These are phyloP conservation scores for Sorex maritimensis DNA, from an alignment of 2,797 vertebrate species.

Conservation along the genomic window DNA sequence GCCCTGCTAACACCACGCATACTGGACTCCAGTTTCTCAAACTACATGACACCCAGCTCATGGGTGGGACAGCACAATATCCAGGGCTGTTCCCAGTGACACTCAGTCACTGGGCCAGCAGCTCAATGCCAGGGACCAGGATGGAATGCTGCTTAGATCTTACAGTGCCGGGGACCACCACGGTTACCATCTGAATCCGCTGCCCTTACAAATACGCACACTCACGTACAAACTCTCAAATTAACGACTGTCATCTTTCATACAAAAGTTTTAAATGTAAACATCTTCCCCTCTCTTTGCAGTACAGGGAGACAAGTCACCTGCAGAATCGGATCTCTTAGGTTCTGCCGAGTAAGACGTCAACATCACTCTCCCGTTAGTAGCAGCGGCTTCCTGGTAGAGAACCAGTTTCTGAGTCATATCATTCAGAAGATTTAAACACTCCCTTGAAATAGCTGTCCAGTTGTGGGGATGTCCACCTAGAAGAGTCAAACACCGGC, in stretches of 20 bases:
- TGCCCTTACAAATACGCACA: conserved; percentile 45
- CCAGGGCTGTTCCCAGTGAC: no score
- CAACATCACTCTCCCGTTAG: conserved; percentile 94
- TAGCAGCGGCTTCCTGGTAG: conserved; percentile 96
- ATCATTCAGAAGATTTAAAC: conserved; percentile 94
- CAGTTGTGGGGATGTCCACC: conserved; percentile 98
- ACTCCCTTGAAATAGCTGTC: conserved; percentile 96
- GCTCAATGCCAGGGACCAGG: no score
- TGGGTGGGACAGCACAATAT: conserved; percentile 14
- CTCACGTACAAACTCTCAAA: not conserved
- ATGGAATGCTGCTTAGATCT: no score
- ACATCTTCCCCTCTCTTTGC: not conserved
- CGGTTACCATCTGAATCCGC: not conserved
- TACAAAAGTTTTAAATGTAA: conserved; percentile 32
- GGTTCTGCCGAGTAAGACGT: conserved; percentile 90
- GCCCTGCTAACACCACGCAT: not conserved
- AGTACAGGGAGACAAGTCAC: conserved; percentile 75
- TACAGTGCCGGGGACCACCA: no score
- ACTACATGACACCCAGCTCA: not conserved
- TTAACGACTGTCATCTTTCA: conserved; percentile 37
- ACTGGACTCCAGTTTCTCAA: conserved; percentile 39
- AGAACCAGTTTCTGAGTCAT: conserved; percentile 95
- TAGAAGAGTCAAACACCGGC: conserved; percentile 83
- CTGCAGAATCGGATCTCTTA: conserved; percentile 85
- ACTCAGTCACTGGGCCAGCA: no score